These are phyloP conservation scores for Platorchestia sp. DNA, from an alignment of 1,140 invertebrate species.

Conservation along the genomic window DNA sequence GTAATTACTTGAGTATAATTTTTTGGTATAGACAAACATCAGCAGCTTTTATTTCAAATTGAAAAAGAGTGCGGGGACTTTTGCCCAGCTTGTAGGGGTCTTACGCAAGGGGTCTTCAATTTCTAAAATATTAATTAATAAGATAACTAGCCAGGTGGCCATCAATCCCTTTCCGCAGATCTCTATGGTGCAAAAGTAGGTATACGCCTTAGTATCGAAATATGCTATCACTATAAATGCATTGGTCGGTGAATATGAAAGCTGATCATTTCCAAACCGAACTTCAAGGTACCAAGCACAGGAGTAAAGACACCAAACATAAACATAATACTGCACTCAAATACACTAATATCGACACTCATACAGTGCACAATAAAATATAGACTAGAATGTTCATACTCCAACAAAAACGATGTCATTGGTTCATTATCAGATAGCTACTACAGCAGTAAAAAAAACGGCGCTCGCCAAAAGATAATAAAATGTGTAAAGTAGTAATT, in stretches of 20 bases:
- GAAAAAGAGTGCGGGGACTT: no score
- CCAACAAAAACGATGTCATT: neutral
- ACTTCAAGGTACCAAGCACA: neutral
- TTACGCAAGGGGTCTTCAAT: no score
- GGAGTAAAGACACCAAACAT: neutral
- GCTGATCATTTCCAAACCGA: neutral
- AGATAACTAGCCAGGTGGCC: neutral
- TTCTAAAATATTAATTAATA: neutral
- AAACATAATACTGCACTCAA: neutral
- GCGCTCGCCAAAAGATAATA: neutral
- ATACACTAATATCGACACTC: neutral
- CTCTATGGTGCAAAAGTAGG: neutral
- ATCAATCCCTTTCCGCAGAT: neutral
- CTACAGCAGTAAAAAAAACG: neutral
- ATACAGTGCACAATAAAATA: neutral
- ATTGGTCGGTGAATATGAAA: neutral
- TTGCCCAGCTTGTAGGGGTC: no score
- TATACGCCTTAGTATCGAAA: neutral
- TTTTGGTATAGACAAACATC: no score
- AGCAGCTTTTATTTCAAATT: no score
- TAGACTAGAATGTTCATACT: neutral
- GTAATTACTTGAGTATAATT: no score
- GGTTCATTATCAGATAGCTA: neutral
- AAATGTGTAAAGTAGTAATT: no score
- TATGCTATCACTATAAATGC: neutral